A percentile compares a stretch with the other conserved stretches of the same genome.
These are phyloP conservation scores for Mesocentrotus franciscanus DNA, from an alignment of 53 echinoderm and acorn worm genomes.

Conservation along the genomic window DNA sequence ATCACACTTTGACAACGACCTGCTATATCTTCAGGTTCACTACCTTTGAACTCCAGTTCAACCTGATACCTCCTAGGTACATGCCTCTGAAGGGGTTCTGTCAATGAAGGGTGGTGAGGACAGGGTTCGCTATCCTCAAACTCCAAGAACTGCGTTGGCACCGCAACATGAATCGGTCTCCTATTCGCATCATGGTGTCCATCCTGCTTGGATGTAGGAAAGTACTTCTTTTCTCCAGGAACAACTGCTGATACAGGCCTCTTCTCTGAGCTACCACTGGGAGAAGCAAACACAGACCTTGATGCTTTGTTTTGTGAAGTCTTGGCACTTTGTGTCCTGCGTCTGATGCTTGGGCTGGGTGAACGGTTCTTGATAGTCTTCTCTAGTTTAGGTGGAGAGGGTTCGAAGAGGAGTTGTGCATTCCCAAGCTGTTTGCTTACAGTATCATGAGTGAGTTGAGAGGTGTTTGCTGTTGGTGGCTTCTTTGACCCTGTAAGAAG, in stretches of 20 bases:
- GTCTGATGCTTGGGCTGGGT: conserved; percentile 67
- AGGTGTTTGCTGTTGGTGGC: background rate
- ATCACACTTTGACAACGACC: background rate
- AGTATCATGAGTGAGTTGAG: background rate
- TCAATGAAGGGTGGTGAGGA: background rate
- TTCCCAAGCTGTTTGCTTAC: conserved; percentile 65
- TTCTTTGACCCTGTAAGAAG: conserved; percentile 14
- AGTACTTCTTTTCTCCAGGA: conserved; percentile 53
- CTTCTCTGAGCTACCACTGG: background rate
- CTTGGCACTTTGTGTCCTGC: conserved; percentile 89
- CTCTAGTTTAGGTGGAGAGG: conserved; percentile 71
- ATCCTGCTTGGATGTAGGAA: background rate
- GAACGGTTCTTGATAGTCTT: conserved; percentile 44
- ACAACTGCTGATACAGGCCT: conserved; percentile 68
- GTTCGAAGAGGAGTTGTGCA: conserved; percentile 91
- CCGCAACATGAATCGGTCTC: conserved; percentile 15
- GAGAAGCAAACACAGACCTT: conserved; percentile 17
- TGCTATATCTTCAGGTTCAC: background rate
- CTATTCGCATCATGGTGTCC: background rate
- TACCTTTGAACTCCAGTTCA: background rate
- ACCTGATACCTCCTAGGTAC: conserved; percentile 19
- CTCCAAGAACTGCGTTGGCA: conserved; percentile 76
- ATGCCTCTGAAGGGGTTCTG: conserved; percentile 12
- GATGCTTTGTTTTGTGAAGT: conserved; percentile 54
- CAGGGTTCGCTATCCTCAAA: conserved; percentile 62